Base-by-base conservation (phyloP, 2,797 vertebrate genomes). In the Sciurus carolinensis region DNA sequence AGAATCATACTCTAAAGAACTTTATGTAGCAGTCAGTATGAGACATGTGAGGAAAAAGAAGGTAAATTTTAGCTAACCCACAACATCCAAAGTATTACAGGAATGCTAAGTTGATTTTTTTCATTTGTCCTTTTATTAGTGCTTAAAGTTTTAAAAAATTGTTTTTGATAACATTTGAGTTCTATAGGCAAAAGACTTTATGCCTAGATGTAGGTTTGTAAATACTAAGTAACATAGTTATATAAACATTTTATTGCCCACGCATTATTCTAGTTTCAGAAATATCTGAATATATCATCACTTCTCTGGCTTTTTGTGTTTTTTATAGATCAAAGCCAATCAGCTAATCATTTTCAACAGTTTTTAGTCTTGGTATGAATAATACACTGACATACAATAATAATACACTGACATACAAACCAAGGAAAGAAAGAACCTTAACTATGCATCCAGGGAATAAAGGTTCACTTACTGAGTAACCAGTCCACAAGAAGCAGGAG, bases 331-430 rank as follows among this genome's bases (percentile, higher is more conserved):
- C 89, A 95, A 94, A 81, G 72, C 3, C 36, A 76, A 90, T 81
- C 69, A 94, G 11, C 75, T 92, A 77, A 91, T 24, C 59, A 81
- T 85, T 89, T 72, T 87, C 20, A 87, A 92, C 80, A 54, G 28
- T 80, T 80, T 85, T 73, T 15, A 72, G 52, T 66, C 57, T 86
- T 47, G 42, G 83, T 42, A 93, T 82, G 57, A 76, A 91, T 71
- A 64, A 44, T 20, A 15, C 14, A 36, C 39, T 39, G 39, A 39
- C 39, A 39, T 39, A 39, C 39, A 39, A 39, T 39, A 86, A 84
- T 91, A 77, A 75, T n/a, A 90, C 44, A 80, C 33, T 54, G n/a
- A 67, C 64, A 85, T 42, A 85, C 30, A 85, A 95, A 80, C 2
- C 10, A 89, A 39, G 9, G 15, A 11, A 47, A 7, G 33, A 52